phyloP scores from a whole-genome alignment of 2,113 vertebrate genomes.

The Gorsachius goisagi region DNA sequence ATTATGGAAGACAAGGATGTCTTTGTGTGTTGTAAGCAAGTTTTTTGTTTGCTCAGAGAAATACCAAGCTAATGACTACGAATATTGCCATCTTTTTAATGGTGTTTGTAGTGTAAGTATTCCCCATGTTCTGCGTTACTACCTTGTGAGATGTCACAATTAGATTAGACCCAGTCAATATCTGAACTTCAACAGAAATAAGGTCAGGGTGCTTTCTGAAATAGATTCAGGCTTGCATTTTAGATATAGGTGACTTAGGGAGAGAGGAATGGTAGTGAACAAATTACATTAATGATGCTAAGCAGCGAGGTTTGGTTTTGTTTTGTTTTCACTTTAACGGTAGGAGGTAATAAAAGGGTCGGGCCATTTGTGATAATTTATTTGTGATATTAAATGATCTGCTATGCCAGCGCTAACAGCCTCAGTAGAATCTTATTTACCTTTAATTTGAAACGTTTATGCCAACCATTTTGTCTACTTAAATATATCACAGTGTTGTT shows the following conservation, averaged over 20 bases:
- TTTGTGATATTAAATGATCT: too few relatives aligned
- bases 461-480: background rate
- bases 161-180: background rate
- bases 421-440: background rate
- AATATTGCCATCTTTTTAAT: background rate
- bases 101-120: background rate
- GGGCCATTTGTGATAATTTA: background rate
- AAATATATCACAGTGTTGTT: background rate
- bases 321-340: background rate
- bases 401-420: background rate
- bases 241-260: background rate
- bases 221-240: background rate
- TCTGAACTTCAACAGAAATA: background rate
- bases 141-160: background rate
- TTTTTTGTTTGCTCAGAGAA: background rate
- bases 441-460: background rate
- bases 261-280: background rate
- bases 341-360: background rate
- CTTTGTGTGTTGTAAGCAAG: background rate
- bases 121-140: background rate
- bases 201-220: background rate
- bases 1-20: background rate
- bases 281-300: background rate
- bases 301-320: background rate
- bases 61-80: background rate